Conservation (phyloP, 2,797 vertebrate species). For the Sebastes minor region DNA sequence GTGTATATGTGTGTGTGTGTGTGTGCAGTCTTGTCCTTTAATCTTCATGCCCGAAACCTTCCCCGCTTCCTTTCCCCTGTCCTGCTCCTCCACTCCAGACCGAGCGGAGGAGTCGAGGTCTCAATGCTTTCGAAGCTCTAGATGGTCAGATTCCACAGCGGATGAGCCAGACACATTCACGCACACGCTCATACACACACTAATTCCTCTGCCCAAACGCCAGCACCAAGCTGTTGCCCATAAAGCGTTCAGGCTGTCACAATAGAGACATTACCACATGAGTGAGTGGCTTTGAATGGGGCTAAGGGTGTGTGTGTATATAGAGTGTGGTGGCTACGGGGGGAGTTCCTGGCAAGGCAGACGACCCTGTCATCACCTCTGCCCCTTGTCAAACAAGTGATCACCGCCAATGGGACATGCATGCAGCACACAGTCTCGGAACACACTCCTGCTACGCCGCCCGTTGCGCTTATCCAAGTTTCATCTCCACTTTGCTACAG, state of each 20-base stretch:
- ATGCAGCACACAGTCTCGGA: slow-evolving; percentile 31
- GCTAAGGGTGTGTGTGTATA: slow-evolving; percentile 70
- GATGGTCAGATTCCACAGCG: slow-evolving; percentile 48
- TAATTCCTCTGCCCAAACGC: slow-evolving; percentile 75
- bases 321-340: slow-evolving; percentile 60
- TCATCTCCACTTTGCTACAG: slow-evolving; percentile 22
- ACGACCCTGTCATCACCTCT: slow-evolving; percentile 79
- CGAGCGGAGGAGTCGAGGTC: slow-evolving; percentile 24
- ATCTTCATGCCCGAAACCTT: slow-evolving; percentile 4
- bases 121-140: slow-evolving; percentile 39
- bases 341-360: slow-evolving; percentile 75
- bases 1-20: not conserved
- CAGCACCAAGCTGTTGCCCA: slow-evolving; percentile 82
- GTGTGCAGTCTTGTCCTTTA: slow-evolving; percentile 6
- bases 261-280: slow-evolving; percentile 86
- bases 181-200: slow-evolving; percentile 50
- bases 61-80: not conserved
- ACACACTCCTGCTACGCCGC: slow-evolving; percentile 25
- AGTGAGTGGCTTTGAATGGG: slow-evolving; percentile 82
- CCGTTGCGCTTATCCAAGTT: slow-evolving; percentile 26
- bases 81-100: slow-evolving; percentile 21
- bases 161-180: slow-evolving; percentile 45
- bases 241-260: slow-evolving; percentile 77
- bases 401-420: slow-evolving; percentile 36
- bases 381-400: slow-evolving; percentile 72